A percentile compares a stretch with the other conserved stretches of the same genome.
phyloP scores from a whole-genome alignment of 2,888 invertebrate genomes.

The Creontiades dilutus region DNA sequence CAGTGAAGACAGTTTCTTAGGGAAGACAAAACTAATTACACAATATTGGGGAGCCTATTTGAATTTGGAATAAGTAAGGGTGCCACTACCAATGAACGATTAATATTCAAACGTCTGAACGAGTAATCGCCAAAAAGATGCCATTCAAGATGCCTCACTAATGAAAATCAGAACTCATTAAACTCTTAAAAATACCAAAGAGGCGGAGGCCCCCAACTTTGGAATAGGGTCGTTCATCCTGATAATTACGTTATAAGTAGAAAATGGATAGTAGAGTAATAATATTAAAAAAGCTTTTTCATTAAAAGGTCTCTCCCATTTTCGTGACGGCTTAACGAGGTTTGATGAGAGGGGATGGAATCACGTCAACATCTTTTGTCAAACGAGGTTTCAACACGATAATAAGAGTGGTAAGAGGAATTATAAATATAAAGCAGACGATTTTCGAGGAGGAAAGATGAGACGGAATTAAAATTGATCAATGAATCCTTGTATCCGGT shows the following conservation, averaged over 20 bases:
- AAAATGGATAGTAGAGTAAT: slow-evolving; percentile 4
- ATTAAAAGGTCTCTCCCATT: neutral
- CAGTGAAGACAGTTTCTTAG: too few species aligned
- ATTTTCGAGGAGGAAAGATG: neutral
- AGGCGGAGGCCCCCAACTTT: neutral
- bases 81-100: too few species aligned
- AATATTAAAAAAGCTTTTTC: slow-evolving; percentile 26
- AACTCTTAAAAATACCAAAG: neutral
- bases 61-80: too few species aligned
- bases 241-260: slow-evolving; percentile 12
- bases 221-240: neutral
- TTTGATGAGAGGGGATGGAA: slow-evolving; percentile 2
- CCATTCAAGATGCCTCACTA: neutral
- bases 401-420: neutral
- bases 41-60: too few species aligned
- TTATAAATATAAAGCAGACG: neutral
- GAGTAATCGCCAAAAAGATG: too few species aligned
- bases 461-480: neutral
- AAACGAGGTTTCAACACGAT: neutral
- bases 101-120: too few species aligned
- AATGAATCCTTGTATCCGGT: too few species aligned
- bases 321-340: slow-evolving; percentile 23
- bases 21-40: too few species aligned
- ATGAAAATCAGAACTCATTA: slow-evolving; percentile 11
- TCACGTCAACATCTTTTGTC: neutral